These are phyloP conservation scores for Subanguina moxae DNA, from an alignment of 1,140 invertebrate species.

Conservation along the genomic window DNA sequence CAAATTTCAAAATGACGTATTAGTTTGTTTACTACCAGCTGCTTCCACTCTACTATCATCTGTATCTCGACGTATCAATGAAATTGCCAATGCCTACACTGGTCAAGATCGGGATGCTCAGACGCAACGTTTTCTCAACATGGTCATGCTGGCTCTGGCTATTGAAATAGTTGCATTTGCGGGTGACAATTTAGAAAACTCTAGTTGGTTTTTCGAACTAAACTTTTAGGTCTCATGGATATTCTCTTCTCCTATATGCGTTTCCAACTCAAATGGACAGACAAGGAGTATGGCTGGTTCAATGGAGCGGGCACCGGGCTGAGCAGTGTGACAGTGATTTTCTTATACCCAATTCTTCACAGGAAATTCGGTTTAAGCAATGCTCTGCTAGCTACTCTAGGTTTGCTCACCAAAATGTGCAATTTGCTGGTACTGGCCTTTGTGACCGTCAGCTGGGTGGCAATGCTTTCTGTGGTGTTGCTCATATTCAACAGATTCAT, in stretches of 20 bases:
- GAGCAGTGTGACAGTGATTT: conserved; percentile 30
- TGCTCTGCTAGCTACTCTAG: conserved; percentile 35
- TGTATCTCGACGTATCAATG: neutral
- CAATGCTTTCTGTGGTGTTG: conserved; percentile 31
- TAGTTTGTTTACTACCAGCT: neutral
- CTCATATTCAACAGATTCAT: conserved; percentile 47
- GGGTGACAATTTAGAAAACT: conserved; percentile 8
- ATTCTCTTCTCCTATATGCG: conserved; percentile 49
- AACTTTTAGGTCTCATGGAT: conserved; percentile 34
- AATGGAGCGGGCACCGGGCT: conserved; percentile 36
- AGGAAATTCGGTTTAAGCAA: conserved; percentile 32
- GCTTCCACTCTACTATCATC: neutral
- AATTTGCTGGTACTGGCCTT: conserved; percentile 44
- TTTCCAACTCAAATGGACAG: conserved; percentile 41
- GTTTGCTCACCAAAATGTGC: conserved; percentile 44
- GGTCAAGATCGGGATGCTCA: conserved; percentile 11
- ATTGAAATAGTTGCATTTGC: conserved; percentile 36
- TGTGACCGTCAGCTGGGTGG: conserved; percentile 21
- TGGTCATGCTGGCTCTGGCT: conserved; percentile 34
- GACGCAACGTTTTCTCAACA: conserved; percentile 24
- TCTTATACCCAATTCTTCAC: conserved; percentile 42
- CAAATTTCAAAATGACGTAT: neutral
- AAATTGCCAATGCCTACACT: conserved; percentile 23
- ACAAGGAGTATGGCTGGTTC: conserved; percentile 44
- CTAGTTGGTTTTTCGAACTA: conserved; percentile 1